Conservation (phyloP, 2,888 invertebrate species). For the Mesodorylaimus sp. region DNA sequence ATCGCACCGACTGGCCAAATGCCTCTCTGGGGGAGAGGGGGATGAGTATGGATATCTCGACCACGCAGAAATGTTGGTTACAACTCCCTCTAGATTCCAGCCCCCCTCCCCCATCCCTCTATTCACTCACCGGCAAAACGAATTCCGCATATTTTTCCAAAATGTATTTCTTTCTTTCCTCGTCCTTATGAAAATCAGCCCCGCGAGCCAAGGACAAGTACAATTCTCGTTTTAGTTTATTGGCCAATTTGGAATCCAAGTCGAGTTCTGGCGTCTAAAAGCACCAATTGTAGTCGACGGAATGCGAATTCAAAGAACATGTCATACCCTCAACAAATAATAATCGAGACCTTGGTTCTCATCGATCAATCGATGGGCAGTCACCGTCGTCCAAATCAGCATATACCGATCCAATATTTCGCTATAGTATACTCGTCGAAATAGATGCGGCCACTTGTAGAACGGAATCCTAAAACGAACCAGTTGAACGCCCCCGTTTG, state of each 20-base stretch:
- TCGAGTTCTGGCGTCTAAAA: conserved; percentile 69
- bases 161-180: conserved; percentile 48
- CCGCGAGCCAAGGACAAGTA: conserved; percentile 44
- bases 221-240: conserved; percentile 66
- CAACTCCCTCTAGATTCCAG: no score
- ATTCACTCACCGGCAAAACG: conserved; percentile 51
- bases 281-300: not conserved
- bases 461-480: conserved; percentile 47
- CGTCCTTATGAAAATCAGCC: conserved; percentile 45
- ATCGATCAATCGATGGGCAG: conserved; percentile 65
- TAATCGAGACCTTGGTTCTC: conserved; percentile 78
- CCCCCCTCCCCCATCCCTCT: no score
- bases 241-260: conserved; percentile 60
- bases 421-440: conserved; percentile 62
- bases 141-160: conserved; percentile 60
- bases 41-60: no score
- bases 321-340: conserved; percentile 59
- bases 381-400: conserved; percentile 58
- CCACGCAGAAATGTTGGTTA: no score
- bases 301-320: conserved; percentile 2
- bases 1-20: no score
- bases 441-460: conserved; percentile 68
- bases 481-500: no score
- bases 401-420: conserved; percentile 70
- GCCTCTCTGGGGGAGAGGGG: no score